These are phyloP conservation scores for Lepidochitona cinerea DNA, from an alignment of 2,888 invertebrate genomes.

Conservation along the genomic window DNA sequence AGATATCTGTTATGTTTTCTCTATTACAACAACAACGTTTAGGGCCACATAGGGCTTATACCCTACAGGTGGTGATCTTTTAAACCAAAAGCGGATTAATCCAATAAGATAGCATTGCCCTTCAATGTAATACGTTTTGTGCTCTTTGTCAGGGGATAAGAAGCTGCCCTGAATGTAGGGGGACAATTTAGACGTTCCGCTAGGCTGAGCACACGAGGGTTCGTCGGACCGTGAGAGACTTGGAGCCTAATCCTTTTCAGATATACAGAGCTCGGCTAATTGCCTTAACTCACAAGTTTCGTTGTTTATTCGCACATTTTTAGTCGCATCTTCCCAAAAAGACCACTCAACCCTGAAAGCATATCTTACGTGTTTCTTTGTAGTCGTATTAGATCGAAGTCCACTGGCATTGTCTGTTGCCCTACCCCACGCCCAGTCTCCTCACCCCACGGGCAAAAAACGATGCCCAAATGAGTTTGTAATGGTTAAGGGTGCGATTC, in stretches of 20 bases:
- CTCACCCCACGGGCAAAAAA: no score
- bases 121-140: not conserved
- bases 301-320: not conserved
- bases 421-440: no score
- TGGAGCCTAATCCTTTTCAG: not conserved
- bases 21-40: no score
- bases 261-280: not conserved
- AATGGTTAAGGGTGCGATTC: no score
- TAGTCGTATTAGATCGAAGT: not conserved
- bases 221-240: not conserved
- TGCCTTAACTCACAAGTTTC: not conserved
- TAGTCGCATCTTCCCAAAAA: not conserved
- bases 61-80: no score
- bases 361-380: not conserved
- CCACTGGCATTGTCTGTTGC: no score
- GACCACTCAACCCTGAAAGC: not conserved
- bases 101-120: not conserved
- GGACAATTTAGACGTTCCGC: not conserved
- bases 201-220: not conserved
- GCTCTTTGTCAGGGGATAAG: no score
- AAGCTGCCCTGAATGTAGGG: no score
- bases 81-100: not conserved
- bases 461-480: no score
- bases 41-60: no score
- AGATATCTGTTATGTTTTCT: no score